Conservation (phyloP, 1,140 invertebrate species). For the Teleogryllus occipitalis region DNA sequence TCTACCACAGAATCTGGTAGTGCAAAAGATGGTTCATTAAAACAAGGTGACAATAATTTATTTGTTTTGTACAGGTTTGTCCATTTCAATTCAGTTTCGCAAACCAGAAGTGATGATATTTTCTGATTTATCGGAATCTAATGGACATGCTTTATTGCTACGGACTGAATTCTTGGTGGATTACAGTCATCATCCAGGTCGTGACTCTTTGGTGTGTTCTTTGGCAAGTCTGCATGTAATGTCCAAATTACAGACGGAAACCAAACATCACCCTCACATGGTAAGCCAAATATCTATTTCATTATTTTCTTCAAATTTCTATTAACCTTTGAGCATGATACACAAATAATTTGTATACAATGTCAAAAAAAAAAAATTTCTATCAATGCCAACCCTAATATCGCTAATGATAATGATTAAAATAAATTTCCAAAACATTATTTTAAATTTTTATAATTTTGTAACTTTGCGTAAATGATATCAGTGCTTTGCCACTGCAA, state of each 20-base stretch:
- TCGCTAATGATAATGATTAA: no score
- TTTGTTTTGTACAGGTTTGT: constrained; percentile 39
- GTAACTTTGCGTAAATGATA: no score
- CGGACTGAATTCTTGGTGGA: constrained; percentile 65
- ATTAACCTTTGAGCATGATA: no score
- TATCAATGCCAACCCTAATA: no score
- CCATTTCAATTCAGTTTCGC: constrained; percentile 59
- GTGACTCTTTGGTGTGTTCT: constrained; percentile 54
- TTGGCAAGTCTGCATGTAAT: constrained; percentile 58
- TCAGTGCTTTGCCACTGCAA: no score
- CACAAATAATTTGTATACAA: no score
- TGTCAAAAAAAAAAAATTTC: no score
- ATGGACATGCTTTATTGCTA: constrained; percentile 62
- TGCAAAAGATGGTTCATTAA: no score
- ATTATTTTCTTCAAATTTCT: no score
- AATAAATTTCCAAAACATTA: no score
- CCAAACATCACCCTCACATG: constrained; percentile 29
- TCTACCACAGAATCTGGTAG: no score
- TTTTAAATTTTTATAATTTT: no score
- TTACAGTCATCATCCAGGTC: constrained; percentile 56
- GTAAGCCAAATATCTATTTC: constrained; percentile 23
- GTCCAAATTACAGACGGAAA: constrained; percentile 37
- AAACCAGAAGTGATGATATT: constrained; percentile 73
- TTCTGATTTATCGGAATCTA: constrained; percentile 54
- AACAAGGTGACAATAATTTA: background rate